Evolutionary conservation across 64 coral and sea anemone genomes (phyloP).

Genomic region (Catalaphyllia jardinei): DNA sequence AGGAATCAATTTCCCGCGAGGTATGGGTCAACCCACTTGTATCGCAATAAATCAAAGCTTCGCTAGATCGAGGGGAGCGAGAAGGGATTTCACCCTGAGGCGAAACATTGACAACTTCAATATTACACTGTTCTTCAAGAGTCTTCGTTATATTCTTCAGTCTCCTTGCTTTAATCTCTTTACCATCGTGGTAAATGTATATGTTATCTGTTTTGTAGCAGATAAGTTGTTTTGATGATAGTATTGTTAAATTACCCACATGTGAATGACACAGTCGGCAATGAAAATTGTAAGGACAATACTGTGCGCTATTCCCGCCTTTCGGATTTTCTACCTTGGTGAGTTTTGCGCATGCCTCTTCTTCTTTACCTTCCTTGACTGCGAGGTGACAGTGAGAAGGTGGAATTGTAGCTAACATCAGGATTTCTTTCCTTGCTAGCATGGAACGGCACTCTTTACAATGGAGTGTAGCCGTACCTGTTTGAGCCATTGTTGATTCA

Average conservation of each 20-base stretch:
- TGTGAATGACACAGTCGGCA: constrained; percentile 36
- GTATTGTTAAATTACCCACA: constrained; percentile 41
- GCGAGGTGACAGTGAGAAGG: constrained; percentile 57
- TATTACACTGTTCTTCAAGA: constrained; percentile 37
- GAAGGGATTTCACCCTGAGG: too few species aligned
- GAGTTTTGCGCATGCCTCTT: constrained; percentile 10
- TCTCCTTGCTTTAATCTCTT: constrained; percentile 60
- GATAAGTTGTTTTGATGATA: constrained; percentile 42
- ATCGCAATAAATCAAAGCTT: constrained; percentile 81
- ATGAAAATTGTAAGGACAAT: constrained; percentile 54
- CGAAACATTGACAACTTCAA: constrained; percentile 55
- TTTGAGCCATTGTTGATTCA: not conserved
- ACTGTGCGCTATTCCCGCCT: constrained; percentile 34
- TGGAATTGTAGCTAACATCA: constrained; percentile 56
- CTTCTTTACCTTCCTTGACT: constrained; percentile 33
- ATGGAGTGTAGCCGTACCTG: not conserved
- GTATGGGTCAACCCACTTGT: constrained; percentile 21
- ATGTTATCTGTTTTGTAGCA: constrained; percentile 72
- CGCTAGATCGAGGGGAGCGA: not conserved
- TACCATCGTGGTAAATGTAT: constrained; percentile 10
- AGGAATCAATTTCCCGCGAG: constrained; percentile 28
- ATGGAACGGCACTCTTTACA: constrained; percentile 18
- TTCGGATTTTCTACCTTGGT: constrained; percentile 35
- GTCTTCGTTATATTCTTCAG: constrained; percentile 35
- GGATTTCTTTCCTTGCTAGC: constrained; percentile 43